phyloP scores from a whole-genome alignment of 2,113 vertebrate genomes.

The Gasterosteus aculeatus region DNA sequence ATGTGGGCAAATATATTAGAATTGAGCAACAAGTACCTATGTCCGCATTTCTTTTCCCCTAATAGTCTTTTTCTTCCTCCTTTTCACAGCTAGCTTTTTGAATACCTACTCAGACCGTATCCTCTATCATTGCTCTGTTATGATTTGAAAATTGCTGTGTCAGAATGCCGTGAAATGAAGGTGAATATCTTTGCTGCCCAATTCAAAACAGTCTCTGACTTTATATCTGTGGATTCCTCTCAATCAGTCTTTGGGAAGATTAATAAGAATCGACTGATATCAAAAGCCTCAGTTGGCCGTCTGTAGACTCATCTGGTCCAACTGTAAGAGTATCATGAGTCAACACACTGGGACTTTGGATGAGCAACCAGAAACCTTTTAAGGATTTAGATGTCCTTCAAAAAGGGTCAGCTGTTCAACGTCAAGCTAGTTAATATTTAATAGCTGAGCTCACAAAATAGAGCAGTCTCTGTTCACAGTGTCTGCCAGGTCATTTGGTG shows the following conservation, averaged over 20 bases:
- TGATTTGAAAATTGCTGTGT: slow-evolving; percentile 15
- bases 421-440: slow-evolving; percentile 22
- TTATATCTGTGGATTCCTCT: not conserved
- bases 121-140: slow-evolving; percentile 7
- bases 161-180: slow-evolving; percentile 34
- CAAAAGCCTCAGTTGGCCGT: not conserved
- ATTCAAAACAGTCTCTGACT: not conserved
- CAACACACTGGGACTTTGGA: not conserved
- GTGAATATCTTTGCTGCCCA: slow-evolving; percentile 2
- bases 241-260: not conserved
- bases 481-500: not conserved
- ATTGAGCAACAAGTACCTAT: slow-evolving; percentile 13
- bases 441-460: slow-evolving; percentile 4
- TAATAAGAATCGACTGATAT: not conserved
- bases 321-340: not conserved
- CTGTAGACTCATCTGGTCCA: not conserved
- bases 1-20: not conserved
- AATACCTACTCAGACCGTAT: not conserved
- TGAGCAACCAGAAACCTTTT: not conserved
- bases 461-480: slow-evolving; percentile 5
- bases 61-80: slow-evolving; percentile 3
- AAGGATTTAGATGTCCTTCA: slow-evolving; percentile 16
- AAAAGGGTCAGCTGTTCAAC: not conserved
- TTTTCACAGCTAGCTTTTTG: not conserved
- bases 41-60: slow-evolving; percentile 13